Evolutionary conservation across 2,113 vertebrate species (phyloP), one percentile per base, ranked within the genome.

Genomic region (Brachirus orientalis): DNA sequence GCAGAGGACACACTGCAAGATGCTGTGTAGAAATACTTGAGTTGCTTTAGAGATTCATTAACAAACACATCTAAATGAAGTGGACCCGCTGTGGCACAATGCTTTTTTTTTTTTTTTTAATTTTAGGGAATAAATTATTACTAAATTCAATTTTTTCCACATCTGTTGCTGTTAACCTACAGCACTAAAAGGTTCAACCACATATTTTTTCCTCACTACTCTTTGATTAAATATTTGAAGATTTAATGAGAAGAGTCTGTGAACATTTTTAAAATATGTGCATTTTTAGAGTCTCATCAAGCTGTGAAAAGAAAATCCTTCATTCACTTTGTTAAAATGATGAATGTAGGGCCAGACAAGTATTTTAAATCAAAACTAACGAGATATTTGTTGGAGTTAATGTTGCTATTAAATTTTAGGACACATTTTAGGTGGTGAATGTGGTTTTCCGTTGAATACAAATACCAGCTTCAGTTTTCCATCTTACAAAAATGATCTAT

Each of bases 131-230:
- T 28, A 4, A 28, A 28, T 28, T 28, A 3, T 22, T 53, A 33
- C 35, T 36, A 28, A 38, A 18, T 12, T 22, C 37, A 55, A 55
- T 37, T 33, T 59, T 45, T 66, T 64, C 58, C 72, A 38, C 22
- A 63, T 11, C 12, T 16, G 12, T 47, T 50, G 70, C 12, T 16
- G 12, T 47, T 50, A 73, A 78, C 56, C 52, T 72, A 57, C 28
- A 28, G 28, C 28, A 28, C 6, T 28, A 28, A 28, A 28, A 28
- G 28, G 0, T 28, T 28, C 28, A 28, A 28, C 3, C 28, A 28
- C 28, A 28, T 6, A 28, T 6, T 28, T 28, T 5, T 5, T 6
- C 28, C 28, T 28, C 13, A 14, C 20, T 37, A 17, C 10, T 73
- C 43, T 38, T 58, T 69, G 51, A 35, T 43, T 7, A 47, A 18